phyloP scores from a whole-genome alignment of 2,797 vertebrate species.

The Intellagama lesueurii region DNA sequence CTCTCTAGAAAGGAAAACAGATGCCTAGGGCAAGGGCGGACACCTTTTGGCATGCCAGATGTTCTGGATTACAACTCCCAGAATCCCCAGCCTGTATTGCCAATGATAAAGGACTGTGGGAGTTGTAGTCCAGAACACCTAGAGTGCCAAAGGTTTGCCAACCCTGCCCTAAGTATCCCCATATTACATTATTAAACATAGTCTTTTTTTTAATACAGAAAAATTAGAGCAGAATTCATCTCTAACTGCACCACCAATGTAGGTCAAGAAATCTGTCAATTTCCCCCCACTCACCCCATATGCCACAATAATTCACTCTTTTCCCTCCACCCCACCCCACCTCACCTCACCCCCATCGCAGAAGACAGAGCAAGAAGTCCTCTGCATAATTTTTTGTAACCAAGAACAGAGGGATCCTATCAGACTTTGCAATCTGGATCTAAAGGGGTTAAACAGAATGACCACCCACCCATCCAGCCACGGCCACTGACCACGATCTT shows the following conservation, averaged over 20 bases:
- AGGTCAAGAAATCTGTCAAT: neutral
- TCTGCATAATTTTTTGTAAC: neutral
- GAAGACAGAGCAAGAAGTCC: neutral
- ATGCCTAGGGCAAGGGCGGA: neutral
- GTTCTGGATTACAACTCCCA: too few species aligned
- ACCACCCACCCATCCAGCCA: neutral
- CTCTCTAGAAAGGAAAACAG: neutral
- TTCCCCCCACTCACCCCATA: too few species aligned
- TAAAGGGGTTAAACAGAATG: slow-evolving; percentile 26
- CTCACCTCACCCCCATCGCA: too few species aligned
- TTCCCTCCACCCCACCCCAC: neutral
- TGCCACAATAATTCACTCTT: neutral
- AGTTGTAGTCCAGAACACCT: too few species aligned
- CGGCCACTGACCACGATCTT: slow-evolving; percentile 89
- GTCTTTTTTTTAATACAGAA: neutral
- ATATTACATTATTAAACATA: neutral
- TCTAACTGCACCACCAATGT: neutral
- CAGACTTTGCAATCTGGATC: neutral
- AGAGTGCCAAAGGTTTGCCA: too few species aligned
- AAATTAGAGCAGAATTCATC: neutral
- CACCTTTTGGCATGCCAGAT: too few species aligned
- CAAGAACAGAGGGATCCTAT: neutral
- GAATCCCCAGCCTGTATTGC: too few species aligned
- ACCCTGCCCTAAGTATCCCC: neutral
- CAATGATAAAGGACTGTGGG: too few species aligned